Conservation (phyloP, 2,888 invertebrate genomes). For the Timema podura region DNA sequence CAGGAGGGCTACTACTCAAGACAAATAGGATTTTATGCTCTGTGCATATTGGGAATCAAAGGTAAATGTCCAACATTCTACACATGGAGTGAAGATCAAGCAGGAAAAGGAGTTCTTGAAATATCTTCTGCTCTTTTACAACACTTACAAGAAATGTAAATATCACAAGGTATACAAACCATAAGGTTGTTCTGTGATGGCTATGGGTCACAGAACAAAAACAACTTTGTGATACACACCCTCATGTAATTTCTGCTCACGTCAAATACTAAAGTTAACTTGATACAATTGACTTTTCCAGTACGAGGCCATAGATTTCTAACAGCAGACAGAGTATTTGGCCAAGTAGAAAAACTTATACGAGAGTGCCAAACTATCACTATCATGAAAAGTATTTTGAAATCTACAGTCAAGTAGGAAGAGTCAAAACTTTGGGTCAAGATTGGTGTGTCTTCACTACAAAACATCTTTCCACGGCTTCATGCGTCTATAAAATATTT, state of each 20-base stretch:
- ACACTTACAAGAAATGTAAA: neutral
- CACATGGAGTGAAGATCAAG: neutral
- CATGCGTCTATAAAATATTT: neutral
- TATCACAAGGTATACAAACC: neutral
- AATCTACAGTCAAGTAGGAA: neutral
- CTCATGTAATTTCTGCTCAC: neutral
- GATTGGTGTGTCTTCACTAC: neutral
- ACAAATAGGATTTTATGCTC: neutral
- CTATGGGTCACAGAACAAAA: neutral
- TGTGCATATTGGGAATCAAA: neutral
- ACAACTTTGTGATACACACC: neutral
- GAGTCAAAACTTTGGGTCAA: neutral
- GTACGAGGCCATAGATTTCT: neutral
- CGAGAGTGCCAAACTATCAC: neutral
- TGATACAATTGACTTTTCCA: neutral
- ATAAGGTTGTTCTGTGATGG: neutral
- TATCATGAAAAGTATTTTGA: neutral
- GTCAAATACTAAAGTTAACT: neutral
- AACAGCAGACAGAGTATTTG: neutral
- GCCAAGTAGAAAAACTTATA: neutral
- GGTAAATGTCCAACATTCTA: neutral
- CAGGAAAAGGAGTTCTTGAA: neutral
- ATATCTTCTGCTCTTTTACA: neutral
- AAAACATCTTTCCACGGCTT: neutral
- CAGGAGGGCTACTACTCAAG: constrained; percentile 1